Evolutionary conservation across 2,888 invertebrate species (phyloP), one percentile per base, ranked within the genome.

Genomic region (Caenorhabditis parvicauda): DNA sequence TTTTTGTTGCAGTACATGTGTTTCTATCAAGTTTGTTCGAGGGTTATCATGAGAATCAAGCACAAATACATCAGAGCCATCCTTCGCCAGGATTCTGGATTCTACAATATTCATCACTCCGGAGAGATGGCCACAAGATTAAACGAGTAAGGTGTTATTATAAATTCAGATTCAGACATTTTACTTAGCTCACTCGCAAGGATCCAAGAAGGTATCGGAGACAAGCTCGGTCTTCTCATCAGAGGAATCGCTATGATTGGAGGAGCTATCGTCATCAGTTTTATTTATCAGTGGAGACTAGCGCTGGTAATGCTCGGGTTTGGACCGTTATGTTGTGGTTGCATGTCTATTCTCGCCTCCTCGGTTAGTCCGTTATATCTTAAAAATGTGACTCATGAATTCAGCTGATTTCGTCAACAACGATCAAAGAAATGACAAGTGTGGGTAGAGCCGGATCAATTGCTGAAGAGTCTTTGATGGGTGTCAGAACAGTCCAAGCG

Each of bases 271-370:
- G 49, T 61, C 12, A 52, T 74, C 7, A 57, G 70, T 1, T 68
- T 68, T 50, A 57, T 56, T 28, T 73, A 73, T 48, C 65, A 74
- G n/a, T 74, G 74, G 74, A 39, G 70, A 19, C 19, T 73, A 19
- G 70, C 74, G n/a, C 53, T 67, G 1, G 51, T 73, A 49, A 72
- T 74, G 74, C 22, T 66, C 17, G 72, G 72, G 29, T 63, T 75
- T n/a, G 70, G 70, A 2, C 75, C 75, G 25, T 56, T 59, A 14
- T 64, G 68, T 39, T 72, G 72, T 53, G 60, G 70, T 46, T 64
- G 66, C 35, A 75, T 75, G 75, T 72, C 74, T 17, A 51, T 74
- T 28, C 59, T 75, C 59, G 66, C 75, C 41, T n/a, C n/a, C n/a
- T 45, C 9, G 3, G 28, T 19, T 14, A 3, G 27, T 21, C n/a